A percentile compares a stretch with the other conserved stretches of the same genome.
Conservation (phyloP, 2,797 vertebrate genomes). For the Pangasius larnaudii region DNA sequence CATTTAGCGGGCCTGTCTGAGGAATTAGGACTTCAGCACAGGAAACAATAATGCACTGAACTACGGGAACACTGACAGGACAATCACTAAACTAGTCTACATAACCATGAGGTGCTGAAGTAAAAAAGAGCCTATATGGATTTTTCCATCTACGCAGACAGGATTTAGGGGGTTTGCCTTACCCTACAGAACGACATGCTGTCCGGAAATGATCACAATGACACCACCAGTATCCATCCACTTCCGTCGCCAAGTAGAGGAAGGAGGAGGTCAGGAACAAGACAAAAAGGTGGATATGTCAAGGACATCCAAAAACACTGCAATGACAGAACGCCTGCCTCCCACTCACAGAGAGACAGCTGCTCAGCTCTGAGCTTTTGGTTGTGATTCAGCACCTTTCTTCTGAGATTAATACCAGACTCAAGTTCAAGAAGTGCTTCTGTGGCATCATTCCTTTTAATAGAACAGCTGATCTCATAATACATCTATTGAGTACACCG, state of each 20-base stretch:
- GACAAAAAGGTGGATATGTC: conserved; percentile 22
- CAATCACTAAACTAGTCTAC: not conserved
- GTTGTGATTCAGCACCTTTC: not conserved
- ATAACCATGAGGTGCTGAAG: not conserved
- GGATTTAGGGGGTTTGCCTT: not conserved
- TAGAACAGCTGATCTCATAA: not conserved
- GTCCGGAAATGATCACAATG: not conserved
- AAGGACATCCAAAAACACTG: conserved; percentile 18
- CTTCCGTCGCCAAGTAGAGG: not conserved
- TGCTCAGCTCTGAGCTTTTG: conserved; percentile 9
- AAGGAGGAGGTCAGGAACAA: conserved; percentile 18
- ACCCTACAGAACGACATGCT: not conserved
- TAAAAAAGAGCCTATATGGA: not conserved
- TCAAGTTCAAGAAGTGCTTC: not conserved
- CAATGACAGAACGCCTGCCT: conserved; percentile 27
- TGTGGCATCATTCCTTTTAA: not conserved
- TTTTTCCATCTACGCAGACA: not conserved
- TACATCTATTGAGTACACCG: not conserved
- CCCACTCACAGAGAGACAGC: conserved; percentile 47
- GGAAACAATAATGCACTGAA: not conserved
- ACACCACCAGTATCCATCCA: not conserved
- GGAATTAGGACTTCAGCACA: not conserved
- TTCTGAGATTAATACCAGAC: not conserved
- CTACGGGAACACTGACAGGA: not conserved
- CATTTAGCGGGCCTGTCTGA: not conserved